Percentiles rank a stretch among this genome's conserved stretches.
Evolutionary conservation across 2,113 vertebrate species (phyloP).

Genomic region (Lynx canadensis): DNA sequence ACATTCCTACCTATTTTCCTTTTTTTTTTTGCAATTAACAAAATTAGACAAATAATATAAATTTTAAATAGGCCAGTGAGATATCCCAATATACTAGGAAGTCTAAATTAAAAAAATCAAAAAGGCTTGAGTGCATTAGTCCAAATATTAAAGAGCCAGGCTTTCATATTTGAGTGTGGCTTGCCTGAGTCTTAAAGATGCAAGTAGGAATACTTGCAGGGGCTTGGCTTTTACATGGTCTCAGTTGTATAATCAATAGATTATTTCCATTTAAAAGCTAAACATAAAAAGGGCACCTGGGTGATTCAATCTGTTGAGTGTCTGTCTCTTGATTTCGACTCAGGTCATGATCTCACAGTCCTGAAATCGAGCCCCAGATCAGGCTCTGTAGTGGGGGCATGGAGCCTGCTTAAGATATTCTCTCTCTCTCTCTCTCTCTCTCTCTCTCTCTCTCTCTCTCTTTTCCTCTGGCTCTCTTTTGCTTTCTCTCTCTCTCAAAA

Average conservation of each 20-base stretch:
- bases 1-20: background rate
- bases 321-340: too few relatives aligned
- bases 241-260: background rate
- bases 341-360: too few relatives aligned
- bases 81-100: background rate
- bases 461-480: too few relatives aligned
- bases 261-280: conserved; percentile 21
- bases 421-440: too few relatives aligned
- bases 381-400: too few relatives aligned
- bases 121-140: background rate
- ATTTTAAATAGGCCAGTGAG: background rate
- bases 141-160: background rate
- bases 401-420: too few relatives aligned
- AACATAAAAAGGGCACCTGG: background rate
- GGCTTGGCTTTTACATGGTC: background rate
- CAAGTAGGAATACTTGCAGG: background rate
- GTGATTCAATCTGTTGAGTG: too few relatives aligned
- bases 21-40: background rate
- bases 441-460: too few relatives aligned
- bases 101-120: background rate
- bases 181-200: background rate
- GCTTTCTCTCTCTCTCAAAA: too few relatives aligned
- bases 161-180: background rate
- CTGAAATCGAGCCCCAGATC: too few relatives aligned
- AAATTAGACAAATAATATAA: background rate